phyloP scores from a whole-genome alignment of 2,113 vertebrate species.

The Macroglossus sobrinus region DNA sequence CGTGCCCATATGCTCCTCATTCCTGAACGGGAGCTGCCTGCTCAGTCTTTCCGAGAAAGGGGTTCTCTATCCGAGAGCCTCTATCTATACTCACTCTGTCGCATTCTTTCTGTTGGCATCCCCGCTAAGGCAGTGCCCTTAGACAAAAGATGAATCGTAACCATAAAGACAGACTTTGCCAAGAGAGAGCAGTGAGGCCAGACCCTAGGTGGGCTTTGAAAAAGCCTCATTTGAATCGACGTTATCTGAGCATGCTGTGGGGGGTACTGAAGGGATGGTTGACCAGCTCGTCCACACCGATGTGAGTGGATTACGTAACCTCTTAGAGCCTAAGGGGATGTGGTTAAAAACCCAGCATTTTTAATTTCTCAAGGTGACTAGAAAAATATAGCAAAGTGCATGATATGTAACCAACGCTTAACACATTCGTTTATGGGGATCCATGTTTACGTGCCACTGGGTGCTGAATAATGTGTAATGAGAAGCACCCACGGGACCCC shows the following conservation, averaged over 20 bases:
- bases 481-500: not conserved
- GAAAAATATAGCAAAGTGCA: not conserved
- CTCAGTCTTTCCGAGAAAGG: not conserved
- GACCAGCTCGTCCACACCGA: not conserved
- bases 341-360: not conserved
- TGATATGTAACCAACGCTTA: not conserved
- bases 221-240: not conserved
- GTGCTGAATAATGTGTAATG: accelerated
- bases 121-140: not conserved
- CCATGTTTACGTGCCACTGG: accelerated
- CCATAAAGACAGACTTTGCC: not conserved
- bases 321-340: not conserved
- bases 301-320: not conserved
- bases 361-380: not conserved
- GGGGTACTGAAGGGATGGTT: no score
- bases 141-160: not conserved
- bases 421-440: accelerated
- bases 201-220: not conserved
- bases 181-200: not conserved
- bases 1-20: not conserved
- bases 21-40: not conserved
- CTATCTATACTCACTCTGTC: not conserved
- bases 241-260: not conserved
- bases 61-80: not conserved
- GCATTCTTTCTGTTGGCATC: not conserved